These are phyloP conservation scores for Drosophila kuntzei DNA, from an alignment of 2,888 invertebrate species.

Conservation along the genomic window DNA sequence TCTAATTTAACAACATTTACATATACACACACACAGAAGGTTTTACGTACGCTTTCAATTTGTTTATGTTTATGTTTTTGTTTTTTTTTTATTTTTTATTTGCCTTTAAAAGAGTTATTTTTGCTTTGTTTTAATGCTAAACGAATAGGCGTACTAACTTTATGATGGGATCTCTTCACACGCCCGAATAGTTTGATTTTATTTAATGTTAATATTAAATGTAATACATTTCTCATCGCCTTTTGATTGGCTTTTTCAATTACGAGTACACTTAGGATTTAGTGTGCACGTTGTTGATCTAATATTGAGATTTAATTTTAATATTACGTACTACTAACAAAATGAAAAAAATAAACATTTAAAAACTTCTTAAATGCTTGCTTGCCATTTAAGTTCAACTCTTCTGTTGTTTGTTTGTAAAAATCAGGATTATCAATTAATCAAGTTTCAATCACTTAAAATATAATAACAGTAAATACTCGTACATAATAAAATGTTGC, in stretches of 20 bases:
- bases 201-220: conserved; percentile 53
- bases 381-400: conserved; percentile 45
- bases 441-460: conserved; percentile 69
- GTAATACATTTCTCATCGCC: conserved; percentile 66
- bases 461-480: conserved; percentile 78
- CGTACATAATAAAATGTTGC: conserved; percentile 70
- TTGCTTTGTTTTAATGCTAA: conserved; percentile 48
- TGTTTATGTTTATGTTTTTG: conserved; percentile 22
- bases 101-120: conserved; percentile 25
- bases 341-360: conserved; percentile 59
- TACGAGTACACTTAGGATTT: conserved; percentile 47
- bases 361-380: conserved; percentile 65
- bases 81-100: conserved; percentile 18
- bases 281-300: conserved; percentile 43
- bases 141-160: conserved; percentile 51
- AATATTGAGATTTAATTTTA: conserved; percentile 40
- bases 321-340: conserved; percentile 52
- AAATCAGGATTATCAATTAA: conserved; percentile 59
- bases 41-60: conserved; percentile 64
- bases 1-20: conserved; percentile 79
- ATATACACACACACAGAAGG: conserved; percentile 73
- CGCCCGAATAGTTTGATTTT: conserved; percentile 34
- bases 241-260: conserved; percentile 47
- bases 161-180: conserved; percentile 43
- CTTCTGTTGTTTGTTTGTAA: conserved; percentile 43